Evolutionary conservation across 2,797 vertebrate species (phyloP), one percentile per base, ranked within the genome.

Genomic region (Gila robusta): DNA sequence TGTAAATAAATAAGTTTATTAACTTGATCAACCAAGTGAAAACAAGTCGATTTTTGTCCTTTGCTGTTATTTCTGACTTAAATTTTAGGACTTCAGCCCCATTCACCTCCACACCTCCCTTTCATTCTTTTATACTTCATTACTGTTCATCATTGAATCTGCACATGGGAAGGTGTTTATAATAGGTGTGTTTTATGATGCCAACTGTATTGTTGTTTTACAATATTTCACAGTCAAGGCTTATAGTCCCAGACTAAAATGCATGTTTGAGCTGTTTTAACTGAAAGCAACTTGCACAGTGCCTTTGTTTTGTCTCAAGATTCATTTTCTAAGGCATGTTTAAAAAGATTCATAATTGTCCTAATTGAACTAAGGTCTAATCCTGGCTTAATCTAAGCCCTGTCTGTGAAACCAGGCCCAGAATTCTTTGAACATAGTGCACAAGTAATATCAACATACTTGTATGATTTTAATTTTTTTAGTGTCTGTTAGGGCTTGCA

Each of bases 101-200:
- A 14, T 71, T 76, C 73, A 71, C 72, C 85, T 85, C 37, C 59
- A 84, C 71, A 82, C 69, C 28, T 39, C 41, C 67, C 5, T 52
- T 44, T 37, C 78, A 81, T 79, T 82, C 83, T 89, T 85, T 86
- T 82, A 39, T 82, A 87, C 83, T 89, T 88, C 66, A 77, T 90
- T 90, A 86, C 71, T 54, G 56, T 81, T 79, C 85, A 44, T 52
- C n/a, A 59, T 79, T 84, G 83, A 79, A 86, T 80, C 21, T 62
- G 54, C 23, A 37, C 71, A 73, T 72, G 28, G 37, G 44, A 85
- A 88, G 82, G 64, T 59, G 71, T 81, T 71, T 41, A 47, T 84
- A 88, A 88, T 84, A 83, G 86, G 49, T 54, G 21, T 54, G 49
- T 83, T 88, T 84, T 73, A 85, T 64, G 37, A 59, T 21, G 81